Evolutionary conservation across 2,797 vertebrate genomes (phyloP).

Genomic region (Danio aesculapii): DNA sequence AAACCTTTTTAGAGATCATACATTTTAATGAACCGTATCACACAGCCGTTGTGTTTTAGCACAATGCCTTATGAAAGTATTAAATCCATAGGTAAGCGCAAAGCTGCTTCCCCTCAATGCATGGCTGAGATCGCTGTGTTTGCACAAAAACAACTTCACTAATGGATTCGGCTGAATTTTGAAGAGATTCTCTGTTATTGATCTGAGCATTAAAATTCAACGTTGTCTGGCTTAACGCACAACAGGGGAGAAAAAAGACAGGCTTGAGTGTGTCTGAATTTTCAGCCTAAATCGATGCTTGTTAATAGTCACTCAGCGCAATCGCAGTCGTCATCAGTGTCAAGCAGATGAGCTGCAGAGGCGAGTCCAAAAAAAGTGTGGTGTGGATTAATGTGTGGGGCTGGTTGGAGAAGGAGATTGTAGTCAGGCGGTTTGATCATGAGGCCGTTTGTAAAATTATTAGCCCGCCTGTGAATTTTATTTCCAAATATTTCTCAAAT

Average conservation of each 20-base stretch:
- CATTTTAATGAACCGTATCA: conserved; percentile 52
- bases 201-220: conserved; percentile 54
- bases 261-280: conserved; percentile 32
- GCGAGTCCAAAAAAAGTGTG: conserved; percentile 48
- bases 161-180: conserved; percentile 48
- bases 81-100: conserved; percentile 16
- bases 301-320: conserved; percentile 12
- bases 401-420: neutral
- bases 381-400: neutral
- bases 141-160: conserved; percentile 45
- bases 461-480: no score
- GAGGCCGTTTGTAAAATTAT: neutral
- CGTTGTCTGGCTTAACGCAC: conserved; percentile 36
- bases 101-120: neutral
- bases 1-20: conserved; percentile 35
- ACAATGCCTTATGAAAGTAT: conserved; percentile 17
- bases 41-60: conserved; percentile 12
- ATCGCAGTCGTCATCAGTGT: conserved; percentile 26
- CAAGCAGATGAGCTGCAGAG: conserved; percentile 13
- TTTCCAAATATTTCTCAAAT: no score
- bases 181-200: conserved; percentile 39
- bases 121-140: conserved; percentile 36
- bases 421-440: neutral
- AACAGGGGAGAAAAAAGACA: conserved; percentile 6
- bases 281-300: conserved; percentile 40